Percentiles rank a stretch among this genome's conserved stretches.
phyloP scores from a whole-genome alignment of 2,797 vertebrate species.

The Xiphorhynchus erythropygius region DNA sequence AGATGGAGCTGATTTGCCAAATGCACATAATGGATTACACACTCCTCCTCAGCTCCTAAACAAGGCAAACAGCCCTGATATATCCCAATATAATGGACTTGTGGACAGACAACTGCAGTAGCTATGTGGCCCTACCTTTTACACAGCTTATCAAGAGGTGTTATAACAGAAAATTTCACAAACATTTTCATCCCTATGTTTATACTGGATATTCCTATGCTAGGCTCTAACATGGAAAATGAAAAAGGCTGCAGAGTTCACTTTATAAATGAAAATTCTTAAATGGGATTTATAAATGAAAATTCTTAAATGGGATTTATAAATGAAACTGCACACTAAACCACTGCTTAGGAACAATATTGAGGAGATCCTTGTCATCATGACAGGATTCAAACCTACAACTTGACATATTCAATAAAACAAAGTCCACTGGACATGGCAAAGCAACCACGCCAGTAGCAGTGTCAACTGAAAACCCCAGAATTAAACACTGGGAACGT shows the following conservation, averaged over 20 bases:
- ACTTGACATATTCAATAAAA: neutral
- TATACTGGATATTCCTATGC: neutral
- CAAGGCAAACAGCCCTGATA: neutral
- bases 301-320: neutral
- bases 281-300: neutral
- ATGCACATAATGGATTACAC: neutral
- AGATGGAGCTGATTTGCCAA: neutral
- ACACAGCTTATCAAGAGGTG: neutral
- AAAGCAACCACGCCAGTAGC: neutral
- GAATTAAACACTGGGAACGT: neutral
- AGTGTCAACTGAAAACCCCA: neutral
- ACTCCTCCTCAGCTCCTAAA: neutral
- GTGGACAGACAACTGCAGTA: neutral
- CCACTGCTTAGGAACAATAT: neutral
- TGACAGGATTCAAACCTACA: neutral
- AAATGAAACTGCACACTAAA: neutral
- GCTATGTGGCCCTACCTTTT: neutral
- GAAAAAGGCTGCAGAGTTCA: neutral
- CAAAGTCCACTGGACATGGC: neutral
- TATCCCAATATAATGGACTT: neutral
- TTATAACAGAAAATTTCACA: neutral
- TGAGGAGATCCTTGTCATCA: neutral
- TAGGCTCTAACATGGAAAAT: neutral
- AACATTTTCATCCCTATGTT: neutral
- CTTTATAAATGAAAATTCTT: neutral